Evolutionary conservation across 2,797 vertebrate species (phyloP).

Genomic region (Onychomys torridus): DNA sequence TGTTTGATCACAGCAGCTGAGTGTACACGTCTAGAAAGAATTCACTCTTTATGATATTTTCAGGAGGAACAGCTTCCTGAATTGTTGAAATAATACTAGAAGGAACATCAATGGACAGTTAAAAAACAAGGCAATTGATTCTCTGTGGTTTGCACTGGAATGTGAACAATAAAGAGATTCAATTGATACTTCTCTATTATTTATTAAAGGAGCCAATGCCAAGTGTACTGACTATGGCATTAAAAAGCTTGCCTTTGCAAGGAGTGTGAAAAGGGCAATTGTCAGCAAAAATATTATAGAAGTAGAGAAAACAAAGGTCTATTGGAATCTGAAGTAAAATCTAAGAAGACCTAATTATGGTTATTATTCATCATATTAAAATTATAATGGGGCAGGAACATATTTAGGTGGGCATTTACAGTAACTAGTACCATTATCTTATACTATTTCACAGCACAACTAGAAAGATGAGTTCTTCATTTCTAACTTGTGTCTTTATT

Average conservation of each 20-base stretch:
- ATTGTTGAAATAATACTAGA: not conserved
- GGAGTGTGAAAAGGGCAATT: not conserved
- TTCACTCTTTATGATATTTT: not conserved
- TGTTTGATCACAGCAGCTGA: not conserved
- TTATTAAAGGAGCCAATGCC: not conserved
- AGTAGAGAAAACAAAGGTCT: not conserved
- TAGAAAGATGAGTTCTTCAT: not conserved
- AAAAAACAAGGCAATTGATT: not conserved
- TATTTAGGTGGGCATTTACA: not conserved
- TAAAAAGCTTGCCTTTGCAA: not conserved
- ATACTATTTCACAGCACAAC: not conserved
- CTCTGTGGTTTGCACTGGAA: not conserved
- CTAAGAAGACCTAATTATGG: not conserved
- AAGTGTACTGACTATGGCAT: not conserved
- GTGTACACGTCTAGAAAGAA: not conserved
- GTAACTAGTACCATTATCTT: not conserved
- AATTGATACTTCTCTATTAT: not conserved
- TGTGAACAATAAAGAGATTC: not conserved
- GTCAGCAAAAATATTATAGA: not conserved
- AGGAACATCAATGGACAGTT: not conserved
- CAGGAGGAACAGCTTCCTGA: not conserved
- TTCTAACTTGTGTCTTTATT: not conserved
- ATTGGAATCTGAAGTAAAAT: slow-evolving; percentile 18
- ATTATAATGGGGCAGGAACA: not conserved
- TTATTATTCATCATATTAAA: not conserved